Conservation (phyloP, 2,888 invertebrate species). For the Mechanitis mazaeus region DNA sequence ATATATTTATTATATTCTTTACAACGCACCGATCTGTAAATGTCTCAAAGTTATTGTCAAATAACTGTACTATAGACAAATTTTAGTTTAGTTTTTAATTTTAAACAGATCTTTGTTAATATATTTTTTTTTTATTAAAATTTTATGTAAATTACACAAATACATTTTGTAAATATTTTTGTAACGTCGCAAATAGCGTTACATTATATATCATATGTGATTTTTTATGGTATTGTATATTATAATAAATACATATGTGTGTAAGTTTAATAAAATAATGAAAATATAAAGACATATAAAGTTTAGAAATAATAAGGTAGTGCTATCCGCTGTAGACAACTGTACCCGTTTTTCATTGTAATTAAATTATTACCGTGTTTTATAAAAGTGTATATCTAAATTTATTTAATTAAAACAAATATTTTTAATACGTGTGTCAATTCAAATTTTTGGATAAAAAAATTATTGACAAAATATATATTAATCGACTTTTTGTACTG, state of each 20-base stretch:
- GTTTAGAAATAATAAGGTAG: neutral
- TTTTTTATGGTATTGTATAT: neutral
- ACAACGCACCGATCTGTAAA: slow-evolving; percentile 9
- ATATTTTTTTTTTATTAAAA: slow-evolving; percentile 18
- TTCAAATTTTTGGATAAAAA: too few relatives aligned
- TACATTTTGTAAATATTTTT: slow-evolving; percentile 16
- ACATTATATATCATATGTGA: neutral
- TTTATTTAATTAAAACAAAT: too few relatives aligned
- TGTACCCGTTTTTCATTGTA: neutral
- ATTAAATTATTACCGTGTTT: neutral
- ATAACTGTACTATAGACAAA: slow-evolving; percentile 19
- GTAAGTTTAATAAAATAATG: slow-evolving; percentile 10
- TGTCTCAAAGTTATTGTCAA: slow-evolving; percentile 20
- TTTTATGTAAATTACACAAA: slow-evolving; percentile 17
- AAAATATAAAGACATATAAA: slow-evolving; percentile 6
- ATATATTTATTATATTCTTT: slow-evolving; percentile 22
- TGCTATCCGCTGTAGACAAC: neutral
- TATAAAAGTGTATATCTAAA: too few relatives aligned
- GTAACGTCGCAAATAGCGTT: neutral
- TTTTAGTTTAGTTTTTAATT: slow-evolving; percentile 9
- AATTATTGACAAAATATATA: too few relatives aligned
- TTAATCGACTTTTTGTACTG: too few relatives aligned
- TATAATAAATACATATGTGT: slow-evolving; percentile 10
- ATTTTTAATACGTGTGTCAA: too few relatives aligned
- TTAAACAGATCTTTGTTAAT: slow-evolving; percentile 2